These are phyloP conservation scores for Rhabdophis nuchalis DNA, from an alignment of 2,797 vertebrate genomes.

Conservation along the genomic window DNA sequence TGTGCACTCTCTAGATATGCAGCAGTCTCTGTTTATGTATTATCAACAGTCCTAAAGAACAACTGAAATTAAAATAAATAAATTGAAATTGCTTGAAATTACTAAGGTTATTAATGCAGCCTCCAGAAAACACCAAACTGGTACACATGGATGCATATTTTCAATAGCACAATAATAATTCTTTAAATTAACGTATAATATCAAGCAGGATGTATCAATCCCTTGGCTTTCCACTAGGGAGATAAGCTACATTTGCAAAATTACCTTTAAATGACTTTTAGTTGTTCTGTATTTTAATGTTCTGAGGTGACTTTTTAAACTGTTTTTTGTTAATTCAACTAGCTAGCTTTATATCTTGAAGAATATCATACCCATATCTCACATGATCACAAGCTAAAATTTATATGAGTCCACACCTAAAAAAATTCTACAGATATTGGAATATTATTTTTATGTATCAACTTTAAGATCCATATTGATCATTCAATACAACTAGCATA, in stretches of 20 bases:
- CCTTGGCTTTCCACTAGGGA: neutral
- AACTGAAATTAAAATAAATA: neutral
- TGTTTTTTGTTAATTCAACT: neutral
- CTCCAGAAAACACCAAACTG: conserved; percentile 1
- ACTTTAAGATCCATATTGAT: neutral
- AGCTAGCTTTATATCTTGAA: neutral
- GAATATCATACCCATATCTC: neutral
- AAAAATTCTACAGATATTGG: neutral
- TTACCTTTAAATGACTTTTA: neutral
- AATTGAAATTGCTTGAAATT: neutral
- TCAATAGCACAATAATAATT: neutral
- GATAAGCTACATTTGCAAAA: neutral
- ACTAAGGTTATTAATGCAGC: neutral
- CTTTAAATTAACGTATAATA: neutral
- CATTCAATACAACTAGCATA: neutral
- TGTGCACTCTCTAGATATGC: conserved; percentile 3
- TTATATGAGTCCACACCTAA: neutral
- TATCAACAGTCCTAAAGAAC: conserved; percentile 29
- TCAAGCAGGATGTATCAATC: neutral
- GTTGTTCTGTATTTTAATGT: neutral
- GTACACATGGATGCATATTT: neutral
- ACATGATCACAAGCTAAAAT: rapidly evolving
- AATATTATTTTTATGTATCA: neutral
- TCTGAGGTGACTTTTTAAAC: neutral
- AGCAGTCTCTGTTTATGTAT: conserved; percentile 32